These are phyloP conservation scores for Vidua macroura DNA, from an alignment of 2,113 vertebrate species.

Conservation along the genomic window DNA sequence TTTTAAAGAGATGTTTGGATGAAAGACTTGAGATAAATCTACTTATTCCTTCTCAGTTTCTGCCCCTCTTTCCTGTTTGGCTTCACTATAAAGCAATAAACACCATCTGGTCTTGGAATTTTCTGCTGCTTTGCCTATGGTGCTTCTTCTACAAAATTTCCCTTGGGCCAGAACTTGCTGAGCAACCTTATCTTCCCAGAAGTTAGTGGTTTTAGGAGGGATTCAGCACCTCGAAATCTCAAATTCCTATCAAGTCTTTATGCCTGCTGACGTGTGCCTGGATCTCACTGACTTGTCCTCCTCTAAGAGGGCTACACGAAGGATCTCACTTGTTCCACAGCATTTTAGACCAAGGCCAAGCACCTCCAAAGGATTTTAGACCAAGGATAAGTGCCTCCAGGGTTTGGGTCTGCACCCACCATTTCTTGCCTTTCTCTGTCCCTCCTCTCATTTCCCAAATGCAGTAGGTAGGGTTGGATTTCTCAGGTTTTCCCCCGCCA, in stretches of 20 bases:
- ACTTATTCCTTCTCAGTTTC: background rate
- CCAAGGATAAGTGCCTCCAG: background rate
- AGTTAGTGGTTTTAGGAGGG: background rate
- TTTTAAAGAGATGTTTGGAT: background rate
- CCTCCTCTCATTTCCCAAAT: background rate
- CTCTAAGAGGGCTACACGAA: background rate
- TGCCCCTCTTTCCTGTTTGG: conserved; percentile 18
- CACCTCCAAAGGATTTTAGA: background rate
- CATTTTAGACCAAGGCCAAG: background rate
- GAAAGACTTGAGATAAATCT: background rate
- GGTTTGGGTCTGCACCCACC: background rate
- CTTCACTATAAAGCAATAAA: conserved; percentile 31
- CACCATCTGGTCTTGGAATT: conserved; percentile 11
- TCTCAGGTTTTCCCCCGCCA: fast-evolving
- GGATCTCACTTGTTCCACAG: background rate
- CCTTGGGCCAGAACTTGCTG: conserved; percentile 25
- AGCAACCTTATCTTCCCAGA: conserved; percentile 27
- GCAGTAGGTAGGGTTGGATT: background rate
- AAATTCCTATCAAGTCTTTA: background rate
- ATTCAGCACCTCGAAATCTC: background rate
- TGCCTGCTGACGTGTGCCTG: background rate
- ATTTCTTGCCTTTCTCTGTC: background rate
- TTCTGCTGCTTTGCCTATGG: background rate
- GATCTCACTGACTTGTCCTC: background rate
- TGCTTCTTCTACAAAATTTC: conserved; percentile 14